Base-by-base conservation (phyloP, 2,797 vertebrate genomes). In the Cossypha niveicapilla region DNA sequence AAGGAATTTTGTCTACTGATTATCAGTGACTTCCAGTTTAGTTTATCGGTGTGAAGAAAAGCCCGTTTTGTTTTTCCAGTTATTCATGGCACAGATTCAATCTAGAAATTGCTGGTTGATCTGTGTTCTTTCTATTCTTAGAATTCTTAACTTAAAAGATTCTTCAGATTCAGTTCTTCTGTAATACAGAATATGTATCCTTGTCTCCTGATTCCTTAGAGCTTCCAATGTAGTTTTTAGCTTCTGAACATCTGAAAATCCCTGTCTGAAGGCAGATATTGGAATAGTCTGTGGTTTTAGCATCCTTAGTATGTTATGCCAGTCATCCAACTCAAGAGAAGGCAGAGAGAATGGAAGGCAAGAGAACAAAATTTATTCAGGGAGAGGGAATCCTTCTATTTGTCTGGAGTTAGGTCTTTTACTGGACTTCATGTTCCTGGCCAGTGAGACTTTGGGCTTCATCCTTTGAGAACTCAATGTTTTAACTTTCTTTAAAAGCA, bases 121-220 rank as follows among this genome's bases (percentile, higher is more conserved):
- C 30, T 58, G 11, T 34, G 21, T 57, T 75, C 21, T 67, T 73
- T 72, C 42, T 57, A 8, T 80, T 86, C 34, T 73, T 65, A 45
- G 11, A 73, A 19, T 62, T 83, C 51, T 86, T 73, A 73, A 57
- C 42, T 75, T 44, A 57, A 81, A 79, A 60, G 19, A 14, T 56
- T 72, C 16, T 87, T 77, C 41, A 61, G 34, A 45, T 58, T 35
- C 23, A 67, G 14, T 74, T 83, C 7, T 79, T 37, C 21, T 85
- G n/a, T 67, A 62, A 66, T 35, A 45, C n/a, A 18, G 10, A 0
- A 0, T 45, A 12, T 45, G 8, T 62, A 42, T 75, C 24, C 23
- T 21, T 72, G 15, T 56, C 37, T 70, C 41, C 24, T 25, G n/a
- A 63, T 75, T 78, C 41, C 17, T 76, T 61, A 50, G 42, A 67